Evolutionary conservation across 2,888 invertebrate genomes (phyloP).

Genomic region (Trachelus stipa): DNA sequence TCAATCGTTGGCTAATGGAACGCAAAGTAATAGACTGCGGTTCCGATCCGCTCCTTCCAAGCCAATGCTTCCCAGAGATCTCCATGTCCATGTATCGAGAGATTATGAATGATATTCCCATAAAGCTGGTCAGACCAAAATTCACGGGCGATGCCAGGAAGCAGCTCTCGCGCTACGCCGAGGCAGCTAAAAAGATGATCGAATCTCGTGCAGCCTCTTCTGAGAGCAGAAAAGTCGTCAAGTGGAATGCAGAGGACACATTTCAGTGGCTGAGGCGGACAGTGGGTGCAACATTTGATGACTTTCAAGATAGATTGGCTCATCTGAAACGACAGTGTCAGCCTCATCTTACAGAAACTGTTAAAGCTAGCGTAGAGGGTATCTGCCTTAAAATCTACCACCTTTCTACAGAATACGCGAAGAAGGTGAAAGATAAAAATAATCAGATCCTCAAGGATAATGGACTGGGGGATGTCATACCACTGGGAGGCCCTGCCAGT

Average conservation of each 20-base stretch:
- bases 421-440: conserved; percentile 90
- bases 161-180: conserved; percentile 92
- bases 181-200: conserved; percentile 96
- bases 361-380: conserved; percentile 93
- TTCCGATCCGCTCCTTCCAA: conserved; percentile 90
- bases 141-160: conserved; percentile 96
- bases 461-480: conserved; percentile 74
- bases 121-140: conserved; percentile 94
- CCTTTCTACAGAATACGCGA: conserved; percentile 90
- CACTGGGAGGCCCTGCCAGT: conserved; percentile 74
- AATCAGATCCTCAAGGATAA: conserved; percentile 87
- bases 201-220: conserved; percentile 89
- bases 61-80: conserved; percentile 91
- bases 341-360: conserved; percentile 94
- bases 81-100: conserved; percentile 96
- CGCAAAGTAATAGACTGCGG: conserved; percentile 86
- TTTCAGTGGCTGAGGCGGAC: conserved; percentile 95
- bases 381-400: conserved; percentile 95
- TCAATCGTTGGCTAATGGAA: conserved; percentile 97
- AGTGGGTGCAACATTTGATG: conserved; percentile 93
- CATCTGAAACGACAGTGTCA: conserved; percentile 96
- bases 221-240: conserved; percentile 95
- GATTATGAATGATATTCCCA: conserved; percentile 98
- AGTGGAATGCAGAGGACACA: conserved; percentile 98
- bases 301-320: conserved; percentile 86